These are phyloP conservation scores for Endotricha flammealis DNA, from an alignment of 2,888 invertebrate species.

Conservation along the genomic window DNA sequence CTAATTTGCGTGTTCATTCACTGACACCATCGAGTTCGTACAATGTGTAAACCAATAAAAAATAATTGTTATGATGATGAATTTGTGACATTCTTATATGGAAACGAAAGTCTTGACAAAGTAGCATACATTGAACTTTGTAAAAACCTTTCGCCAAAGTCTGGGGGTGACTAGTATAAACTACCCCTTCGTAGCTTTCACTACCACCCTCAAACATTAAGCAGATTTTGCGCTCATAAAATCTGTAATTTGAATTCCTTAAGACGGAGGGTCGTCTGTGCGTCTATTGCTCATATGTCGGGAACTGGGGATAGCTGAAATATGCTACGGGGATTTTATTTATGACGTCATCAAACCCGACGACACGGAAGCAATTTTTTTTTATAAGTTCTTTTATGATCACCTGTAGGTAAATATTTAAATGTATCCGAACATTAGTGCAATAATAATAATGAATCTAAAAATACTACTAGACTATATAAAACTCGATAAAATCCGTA, in stretches of 20 bases:
- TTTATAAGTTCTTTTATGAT: constrained; percentile 14
- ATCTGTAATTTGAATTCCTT: constrained; percentile 75
- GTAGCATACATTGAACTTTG: too few relatives aligned
- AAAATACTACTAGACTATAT: not conserved
- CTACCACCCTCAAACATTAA: constrained; percentile 47
- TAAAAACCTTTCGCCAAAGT: too few relatives aligned
- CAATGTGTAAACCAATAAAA: too few relatives aligned
- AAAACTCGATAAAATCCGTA: not conserved
- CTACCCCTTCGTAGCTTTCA: not conserved
- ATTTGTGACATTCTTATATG: too few relatives aligned
- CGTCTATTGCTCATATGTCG: constrained; percentile 34
- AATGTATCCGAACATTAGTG: too few relatives aligned
- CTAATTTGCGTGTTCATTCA: too few relatives aligned
- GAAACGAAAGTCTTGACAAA: too few relatives aligned
- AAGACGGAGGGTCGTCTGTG: constrained; percentile 38
- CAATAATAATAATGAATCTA: not conserved
- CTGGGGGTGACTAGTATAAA: too few relatives aligned
- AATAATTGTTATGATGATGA: too few relatives aligned
- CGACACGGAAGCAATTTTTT: constrained; percentile 37
- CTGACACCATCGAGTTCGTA: too few relatives aligned
- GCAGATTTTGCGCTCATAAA: constrained; percentile 71
- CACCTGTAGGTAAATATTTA: too few relatives aligned
- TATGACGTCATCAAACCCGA: constrained; percentile 49
- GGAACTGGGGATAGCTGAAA: constrained; percentile 22
- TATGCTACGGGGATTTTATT: constrained; percentile 43